Percentiles rank a stretch among this genome's conserved stretches.
phyloP scores from a whole-genome alignment of 1,140 invertebrate species.

The Danaus plexippus region DNA sequence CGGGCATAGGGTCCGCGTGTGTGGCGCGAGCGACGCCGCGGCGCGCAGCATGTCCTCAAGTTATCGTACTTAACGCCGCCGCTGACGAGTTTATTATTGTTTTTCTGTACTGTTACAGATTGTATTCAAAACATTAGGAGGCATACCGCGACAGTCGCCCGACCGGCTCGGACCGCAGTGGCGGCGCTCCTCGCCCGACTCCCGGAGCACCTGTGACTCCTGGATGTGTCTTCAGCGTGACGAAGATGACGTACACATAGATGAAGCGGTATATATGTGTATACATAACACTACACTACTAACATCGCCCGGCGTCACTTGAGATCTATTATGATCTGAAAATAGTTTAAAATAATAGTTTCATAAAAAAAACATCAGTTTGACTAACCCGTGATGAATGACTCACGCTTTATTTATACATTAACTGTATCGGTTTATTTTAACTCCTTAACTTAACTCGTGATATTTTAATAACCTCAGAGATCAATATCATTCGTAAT shows the following conservation, averaged over 20 bases:
- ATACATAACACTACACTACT: background rate
- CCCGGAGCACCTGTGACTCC: slow-evolving; percentile 30
- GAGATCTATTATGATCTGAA: too few species aligned
- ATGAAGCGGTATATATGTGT: slow-evolving; percentile 49
- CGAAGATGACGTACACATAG: slow-evolving; percentile 49
- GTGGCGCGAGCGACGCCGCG: too few species aligned
- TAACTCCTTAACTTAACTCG: too few species aligned
- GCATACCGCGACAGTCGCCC: slow-evolving; percentile 43
- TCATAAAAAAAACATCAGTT: too few species aligned
- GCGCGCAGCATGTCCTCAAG: slow-evolving; percentile 25
- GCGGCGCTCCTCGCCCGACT: slow-evolving; percentile 22
- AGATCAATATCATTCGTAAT: too few species aligned
- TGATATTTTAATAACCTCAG: too few species aligned
- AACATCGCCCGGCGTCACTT: too few species aligned
- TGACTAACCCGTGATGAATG: too few species aligned
- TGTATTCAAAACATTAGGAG: slow-evolving; percentile 65
- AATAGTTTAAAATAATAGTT: too few species aligned
- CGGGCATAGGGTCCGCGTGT: too few species aligned
- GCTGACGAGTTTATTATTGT: slow-evolving; percentile 64
- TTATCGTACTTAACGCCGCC: slow-evolving; percentile 32
- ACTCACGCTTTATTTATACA: too few species aligned
- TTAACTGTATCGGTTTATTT: too few species aligned
- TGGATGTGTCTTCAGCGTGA: slow-evolving; percentile 66
- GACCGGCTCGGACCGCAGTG: slow-evolving; percentile 44
- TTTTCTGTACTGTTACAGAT: slow-evolving; percentile 69